phyloP scores from a whole-genome alignment of 2,888 invertebrate genomes.

The Odontomyia ornata region DNA sequence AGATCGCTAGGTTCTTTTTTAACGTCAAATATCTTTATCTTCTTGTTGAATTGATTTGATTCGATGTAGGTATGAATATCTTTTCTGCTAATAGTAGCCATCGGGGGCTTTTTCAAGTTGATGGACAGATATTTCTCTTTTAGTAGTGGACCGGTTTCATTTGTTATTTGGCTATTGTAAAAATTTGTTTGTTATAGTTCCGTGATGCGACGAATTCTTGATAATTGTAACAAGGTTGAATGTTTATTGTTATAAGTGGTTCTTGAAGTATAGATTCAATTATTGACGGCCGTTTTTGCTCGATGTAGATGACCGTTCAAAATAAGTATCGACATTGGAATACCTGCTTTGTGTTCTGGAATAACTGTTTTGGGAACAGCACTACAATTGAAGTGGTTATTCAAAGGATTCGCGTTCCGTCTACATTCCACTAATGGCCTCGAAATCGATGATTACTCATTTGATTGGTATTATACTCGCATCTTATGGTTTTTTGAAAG shows the following conservation, averaged over 20 bases:
- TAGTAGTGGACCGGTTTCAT: conserved; percentile 13
- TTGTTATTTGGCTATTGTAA: conserved; percentile 13
- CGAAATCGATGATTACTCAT: too few relatives aligned
- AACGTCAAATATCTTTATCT: conserved; percentile 1
- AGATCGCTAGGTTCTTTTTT: background rate
- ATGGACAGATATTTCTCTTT: background rate
- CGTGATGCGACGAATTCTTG: conserved; percentile 39
- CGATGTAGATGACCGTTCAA: background rate
- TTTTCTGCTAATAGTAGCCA: background rate
- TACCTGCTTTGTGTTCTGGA: background rate
- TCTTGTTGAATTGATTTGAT: background rate
- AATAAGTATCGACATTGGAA: background rate
- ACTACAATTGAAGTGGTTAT: background rate
- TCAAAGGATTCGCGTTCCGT: background rate
- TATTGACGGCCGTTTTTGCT: background rate
- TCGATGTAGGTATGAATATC: background rate
- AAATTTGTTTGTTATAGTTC: conserved; percentile 13
- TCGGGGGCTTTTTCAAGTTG: background rate
- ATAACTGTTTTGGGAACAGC: background rate
- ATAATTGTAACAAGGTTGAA: conserved; percentile 28
- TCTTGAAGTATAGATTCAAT: background rate
- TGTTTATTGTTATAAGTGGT: conserved; percentile 4
- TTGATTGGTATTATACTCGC: too few relatives aligned
- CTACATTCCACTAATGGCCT: background rate
- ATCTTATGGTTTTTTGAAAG: too few relatives aligned